Evolutionary conservation across 2,888 invertebrate species (phyloP), one percentile per base, ranked within the genome.

Genomic region (Yponomeuta cagnagella): DNA sequence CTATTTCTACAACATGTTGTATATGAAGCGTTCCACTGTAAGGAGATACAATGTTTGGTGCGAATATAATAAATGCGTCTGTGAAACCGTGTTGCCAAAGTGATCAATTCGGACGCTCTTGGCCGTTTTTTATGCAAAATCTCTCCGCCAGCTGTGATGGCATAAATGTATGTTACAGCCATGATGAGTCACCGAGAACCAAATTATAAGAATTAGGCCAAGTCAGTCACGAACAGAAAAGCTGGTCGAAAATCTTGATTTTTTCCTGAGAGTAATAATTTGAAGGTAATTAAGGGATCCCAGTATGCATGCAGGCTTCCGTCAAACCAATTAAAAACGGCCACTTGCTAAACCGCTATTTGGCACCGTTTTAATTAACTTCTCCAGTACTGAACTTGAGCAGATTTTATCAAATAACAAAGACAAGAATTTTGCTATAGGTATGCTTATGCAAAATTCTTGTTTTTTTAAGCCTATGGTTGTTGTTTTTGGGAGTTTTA

Each of bases 151-250:
- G 30, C 52, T 48, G 52, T 85, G 87, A 88, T 85, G 87, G 84
- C 86, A 89, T 87, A 87, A 89, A 89, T 87, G 83, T 76, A 78
- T 76, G 74, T 75, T 30, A 74, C 52, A 15, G 52, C 76, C 79
- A 80, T 81, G 84, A 80, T 81, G 84, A 82, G 81, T 81, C 75
- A 77, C 74, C 76, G 74, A 73, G 5, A 15, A 78, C 79, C 81
- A 77, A 85, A 81, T 74, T 77, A 75, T 81, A 80, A 75, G 84
- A 88, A 86, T 88, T 85, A 79, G 86, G 87, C 73, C 85, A 84
- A 80, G 82, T 79, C 80, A 80, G 80, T 82, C 82, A 84, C 79
- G 72, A 69, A 15, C n/a, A 52, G 63, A 63, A n/a, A 63, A 69
- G 63, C 63, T 63, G 76, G 74, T 81, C 77, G 74, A 79, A 79